phyloP scores from a whole-genome alignment of 2,113 vertebrate species.

The Grallaria varia region DNA sequence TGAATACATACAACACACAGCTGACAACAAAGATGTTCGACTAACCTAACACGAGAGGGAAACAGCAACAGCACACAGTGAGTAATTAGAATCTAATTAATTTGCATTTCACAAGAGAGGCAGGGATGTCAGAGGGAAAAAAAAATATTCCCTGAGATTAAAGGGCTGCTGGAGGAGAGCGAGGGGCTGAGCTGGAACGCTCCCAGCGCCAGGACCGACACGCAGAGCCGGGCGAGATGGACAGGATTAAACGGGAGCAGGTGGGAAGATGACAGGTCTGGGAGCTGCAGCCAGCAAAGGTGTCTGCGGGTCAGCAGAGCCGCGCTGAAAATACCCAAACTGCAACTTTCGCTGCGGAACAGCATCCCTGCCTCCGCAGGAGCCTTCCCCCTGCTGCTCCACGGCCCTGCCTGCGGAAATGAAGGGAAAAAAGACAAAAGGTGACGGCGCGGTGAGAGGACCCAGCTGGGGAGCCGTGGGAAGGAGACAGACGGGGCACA shows the following conservation, averaged over 20 bases:
- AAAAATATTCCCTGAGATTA: not conserved
- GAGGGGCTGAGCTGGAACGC: not conserved
- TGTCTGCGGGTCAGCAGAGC: conserved; percentile 1
- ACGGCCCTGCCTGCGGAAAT: not conserved
- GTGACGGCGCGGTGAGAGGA: not conserved
- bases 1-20: conserved; percentile 8
- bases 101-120: conserved; percentile 80
- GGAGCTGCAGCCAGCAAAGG: not conserved
- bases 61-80: conserved; percentile 42
- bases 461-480: not conserved
- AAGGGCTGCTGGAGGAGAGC: conserved; percentile 61
- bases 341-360: not conserved
- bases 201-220: not conserved
- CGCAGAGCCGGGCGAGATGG: not conserved
- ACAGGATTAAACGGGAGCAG: conserved; percentile 54
- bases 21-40: conserved; percentile 57
- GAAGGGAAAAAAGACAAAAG: not conserved
- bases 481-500: not conserved
- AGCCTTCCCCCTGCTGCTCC: not conserved
- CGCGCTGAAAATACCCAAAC: not conserved
- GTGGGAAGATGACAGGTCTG: conserved; percentile 45
- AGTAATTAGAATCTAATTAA: conserved; percentile 85
- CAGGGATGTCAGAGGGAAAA: conserved; percentile 32
- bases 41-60: conserved; percentile 63
- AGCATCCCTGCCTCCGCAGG: not conserved